A percentile compares a stretch with the other conserved stretches of the same genome.
Evolutionary conservation across 2,888 invertebrate genomes (phyloP).

Genomic region (Drosophila merina): DNA sequence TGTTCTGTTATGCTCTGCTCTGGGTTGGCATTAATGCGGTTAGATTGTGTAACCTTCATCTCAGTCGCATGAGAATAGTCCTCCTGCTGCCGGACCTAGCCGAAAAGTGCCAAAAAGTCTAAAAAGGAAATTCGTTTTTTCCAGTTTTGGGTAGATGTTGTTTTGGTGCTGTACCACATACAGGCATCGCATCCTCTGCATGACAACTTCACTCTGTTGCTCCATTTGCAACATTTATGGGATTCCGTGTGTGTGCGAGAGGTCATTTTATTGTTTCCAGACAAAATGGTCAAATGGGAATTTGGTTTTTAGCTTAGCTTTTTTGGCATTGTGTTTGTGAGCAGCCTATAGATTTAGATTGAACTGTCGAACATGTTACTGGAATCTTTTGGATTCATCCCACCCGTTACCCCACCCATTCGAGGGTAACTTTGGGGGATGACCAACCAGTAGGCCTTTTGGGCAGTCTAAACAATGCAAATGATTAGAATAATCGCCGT

Average conservation of each 20-base stretch:
- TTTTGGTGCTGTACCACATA: conserved; percentile 27
- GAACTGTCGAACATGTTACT: conserved; percentile 74
- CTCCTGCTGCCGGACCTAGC: neutral
- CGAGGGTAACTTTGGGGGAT: conserved; percentile 15
- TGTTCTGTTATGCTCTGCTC: conserved; percentile 1
- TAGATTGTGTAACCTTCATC: conserved; percentile 58
- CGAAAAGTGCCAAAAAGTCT: conserved; percentile 61
- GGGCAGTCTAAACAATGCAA: conserved; percentile 48
- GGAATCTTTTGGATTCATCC: neutral
- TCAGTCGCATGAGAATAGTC: conserved; percentile 32
- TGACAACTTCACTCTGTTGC: conserved; percentile 68
- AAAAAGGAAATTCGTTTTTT: conserved; percentile 51
- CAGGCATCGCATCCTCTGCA: conserved; percentile 38
- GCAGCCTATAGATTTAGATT: conserved; percentile 72
- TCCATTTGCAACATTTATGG: conserved; percentile 75
- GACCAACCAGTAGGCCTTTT: neutral
- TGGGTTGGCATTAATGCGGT: conserved; percentile 68
- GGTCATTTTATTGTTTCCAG: conserved; percentile 75
- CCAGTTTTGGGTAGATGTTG: conserved; percentile 29
- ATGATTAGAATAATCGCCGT: conserved; percentile 76
- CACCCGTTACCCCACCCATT: neutral
- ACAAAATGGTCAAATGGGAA: conserved; percentile 77
- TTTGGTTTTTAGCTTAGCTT: conserved; percentile 60
- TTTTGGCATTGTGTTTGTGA: conserved; percentile 31
- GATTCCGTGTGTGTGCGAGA: conserved; percentile 37